phyloP scores from a whole-genome alignment of 2,797 vertebrate genomes.

The Ataeniobius toweri region DNA sequence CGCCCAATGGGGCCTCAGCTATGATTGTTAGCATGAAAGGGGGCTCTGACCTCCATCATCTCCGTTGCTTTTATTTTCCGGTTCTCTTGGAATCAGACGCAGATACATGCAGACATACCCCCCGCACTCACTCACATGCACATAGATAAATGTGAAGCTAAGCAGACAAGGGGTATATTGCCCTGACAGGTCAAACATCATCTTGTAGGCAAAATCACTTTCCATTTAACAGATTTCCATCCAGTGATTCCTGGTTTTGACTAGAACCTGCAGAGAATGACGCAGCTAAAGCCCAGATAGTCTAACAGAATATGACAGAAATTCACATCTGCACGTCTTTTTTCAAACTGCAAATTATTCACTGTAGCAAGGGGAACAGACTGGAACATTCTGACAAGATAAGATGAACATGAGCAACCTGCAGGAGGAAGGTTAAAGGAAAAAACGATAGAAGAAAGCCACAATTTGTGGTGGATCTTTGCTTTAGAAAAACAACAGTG shows the following conservation, averaged over 20 bases:
- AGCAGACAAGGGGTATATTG: slow-evolving; percentile 58
- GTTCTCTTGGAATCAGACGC: slow-evolving; percentile 73
- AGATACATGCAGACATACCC: slow-evolving; percentile 60
- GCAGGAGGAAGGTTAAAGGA: slow-evolving; percentile 20
- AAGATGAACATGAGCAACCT: slow-evolving; percentile 41
- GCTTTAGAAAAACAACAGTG: slow-evolving; percentile 10
- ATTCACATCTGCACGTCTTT: slow-evolving; percentile 45
- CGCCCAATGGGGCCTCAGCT: slow-evolving; percentile 76
- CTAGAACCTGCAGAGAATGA: slow-evolving; percentile 59
- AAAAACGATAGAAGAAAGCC: neutral
- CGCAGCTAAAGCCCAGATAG: slow-evolving; percentile 35
- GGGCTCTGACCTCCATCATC: slow-evolving; percentile 81
- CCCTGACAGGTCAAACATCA: slow-evolving; percentile 69
- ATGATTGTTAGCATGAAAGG: slow-evolving; percentile 81
- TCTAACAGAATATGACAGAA: slow-evolving; percentile 51
- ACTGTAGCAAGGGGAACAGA: slow-evolving; percentile 42
- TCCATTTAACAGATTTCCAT: slow-evolving; percentile 52
- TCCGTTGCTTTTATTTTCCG: slow-evolving; percentile 77
- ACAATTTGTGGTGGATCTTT: neutral
- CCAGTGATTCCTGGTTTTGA: slow-evolving; percentile 56
- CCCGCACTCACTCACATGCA: slow-evolving; percentile 33
- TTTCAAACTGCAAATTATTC: slow-evolving; percentile 44
- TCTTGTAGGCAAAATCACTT: slow-evolving; percentile 61
- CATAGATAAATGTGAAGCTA: slow-evolving; percentile 60
- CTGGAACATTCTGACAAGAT: slow-evolving; percentile 32